Evolutionary conservation across 2,797 vertebrate genomes (phyloP).

Genomic region (Ambastaia sidthimunki): DNA sequence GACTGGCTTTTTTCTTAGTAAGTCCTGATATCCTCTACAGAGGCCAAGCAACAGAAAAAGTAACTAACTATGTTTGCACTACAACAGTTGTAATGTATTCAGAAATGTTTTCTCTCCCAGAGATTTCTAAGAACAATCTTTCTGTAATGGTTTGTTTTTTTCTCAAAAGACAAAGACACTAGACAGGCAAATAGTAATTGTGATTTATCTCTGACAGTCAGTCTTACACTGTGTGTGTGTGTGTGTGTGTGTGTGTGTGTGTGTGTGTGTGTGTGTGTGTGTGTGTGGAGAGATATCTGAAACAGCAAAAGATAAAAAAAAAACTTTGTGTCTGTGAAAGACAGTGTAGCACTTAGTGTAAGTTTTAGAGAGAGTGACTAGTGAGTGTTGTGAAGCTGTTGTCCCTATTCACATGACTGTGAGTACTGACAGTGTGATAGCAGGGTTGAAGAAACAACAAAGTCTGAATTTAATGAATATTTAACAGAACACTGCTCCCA

Average conservation of each 20-base stretch:
- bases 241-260: background rate
- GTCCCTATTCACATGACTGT: conserved; percentile 14
- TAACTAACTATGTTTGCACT: background rate
- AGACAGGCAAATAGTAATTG: conserved; percentile 23
- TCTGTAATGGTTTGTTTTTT: background rate
- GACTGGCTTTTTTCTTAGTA: no score
- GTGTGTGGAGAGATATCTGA: background rate
- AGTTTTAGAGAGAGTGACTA: conserved; percentile 1
- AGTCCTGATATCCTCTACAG: no score
- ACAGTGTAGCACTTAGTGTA: conserved; percentile 24
- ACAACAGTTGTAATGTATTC: background rate
- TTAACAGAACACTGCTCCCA: conserved; percentile 30
- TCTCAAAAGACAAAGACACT: background rate
- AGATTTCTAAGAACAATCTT: background rate
- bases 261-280: background rate
- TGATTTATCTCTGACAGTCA: conserved; percentile 21
- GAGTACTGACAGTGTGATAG: background rate
- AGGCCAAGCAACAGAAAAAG: background rate
- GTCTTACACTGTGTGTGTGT: background rate
- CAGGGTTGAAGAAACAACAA: background rate
- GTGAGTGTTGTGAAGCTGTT: conserved; percentile 8
- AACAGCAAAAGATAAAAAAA: background rate
- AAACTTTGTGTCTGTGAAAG: background rate
- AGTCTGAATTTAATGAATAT: conserved; percentile 49
- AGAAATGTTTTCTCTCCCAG: background rate